Evolutionary conservation across 2,888 invertebrate species (phyloP).

Genomic region (Andrena hattorfiana): DNA sequence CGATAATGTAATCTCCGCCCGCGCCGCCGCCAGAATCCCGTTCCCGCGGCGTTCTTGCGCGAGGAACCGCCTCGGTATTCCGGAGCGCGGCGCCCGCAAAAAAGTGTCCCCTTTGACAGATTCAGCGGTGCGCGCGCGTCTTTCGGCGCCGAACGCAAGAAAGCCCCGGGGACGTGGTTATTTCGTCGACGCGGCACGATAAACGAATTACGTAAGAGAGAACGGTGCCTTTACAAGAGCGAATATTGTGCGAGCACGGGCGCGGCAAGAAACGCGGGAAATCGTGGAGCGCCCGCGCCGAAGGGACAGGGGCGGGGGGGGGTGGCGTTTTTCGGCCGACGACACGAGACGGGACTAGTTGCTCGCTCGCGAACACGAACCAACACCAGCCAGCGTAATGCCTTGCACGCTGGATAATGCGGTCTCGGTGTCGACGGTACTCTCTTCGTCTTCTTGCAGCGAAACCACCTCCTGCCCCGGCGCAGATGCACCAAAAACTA

Average conservation of each 20-base stretch:
- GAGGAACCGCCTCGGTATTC: constrained; percentile 1
- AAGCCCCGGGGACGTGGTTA: constrained; percentile 18
- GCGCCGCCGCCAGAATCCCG: constrained; percentile 48
- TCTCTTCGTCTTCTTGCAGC: constrained; percentile 74
- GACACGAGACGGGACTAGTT: constrained; percentile 28
- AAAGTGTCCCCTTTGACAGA: constrained; percentile 7
- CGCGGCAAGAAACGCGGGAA: constrained; percentile 20
- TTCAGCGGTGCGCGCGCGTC: constrained; percentile 7
- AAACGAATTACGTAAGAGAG: constrained; percentile 34
- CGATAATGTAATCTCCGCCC: constrained; percentile 65
- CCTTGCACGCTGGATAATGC: constrained; percentile 68
- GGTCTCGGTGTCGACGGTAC: constrained; percentile 71
- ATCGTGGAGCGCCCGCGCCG: not conserved
- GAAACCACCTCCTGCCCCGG: constrained; percentile 51
- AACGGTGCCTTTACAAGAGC: constrained; percentile 2
- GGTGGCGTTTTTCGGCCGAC: constrained; percentile 30
- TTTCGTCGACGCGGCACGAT: constrained; percentile 29
- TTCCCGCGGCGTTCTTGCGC: constrained; percentile 18
- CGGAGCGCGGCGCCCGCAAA: not conserved
- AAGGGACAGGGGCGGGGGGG: not conserved
- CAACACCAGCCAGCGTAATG: constrained; percentile 52
- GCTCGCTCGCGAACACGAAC: constrained; percentile 21
- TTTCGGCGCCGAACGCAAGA: constrained; percentile 12
- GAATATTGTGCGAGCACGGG: constrained; percentile 5
- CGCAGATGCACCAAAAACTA: constrained; percentile 70